Evolutionary conservation across 2,797 vertebrate species (phyloP), one percentile per base, ranked within the genome.

Genomic region (Sebastes diploproa): DNA sequence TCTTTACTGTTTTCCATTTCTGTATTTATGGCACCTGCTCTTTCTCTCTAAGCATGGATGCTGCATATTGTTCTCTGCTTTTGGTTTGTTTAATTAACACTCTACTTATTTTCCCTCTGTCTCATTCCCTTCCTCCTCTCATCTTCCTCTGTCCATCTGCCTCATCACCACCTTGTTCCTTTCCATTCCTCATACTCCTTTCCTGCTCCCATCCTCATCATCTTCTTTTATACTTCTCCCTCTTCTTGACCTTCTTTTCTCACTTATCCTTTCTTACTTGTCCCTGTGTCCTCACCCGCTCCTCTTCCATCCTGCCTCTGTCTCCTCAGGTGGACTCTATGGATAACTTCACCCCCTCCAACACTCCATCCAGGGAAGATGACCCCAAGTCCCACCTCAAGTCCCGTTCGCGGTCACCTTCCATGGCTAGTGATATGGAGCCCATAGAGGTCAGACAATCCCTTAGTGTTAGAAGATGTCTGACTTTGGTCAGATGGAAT

Each of bases 321-420:
- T 52, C 54, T 71, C 89, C 64, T 68, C 94, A 98, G 97, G 95
- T 97, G 92, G 96, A 98, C 93, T 98, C 97, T 0, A 93, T 97
- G 90, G 97, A 98, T 89, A 97, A 96, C 92, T 98, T 97, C 90
- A 98, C 97, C 2, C 94, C 96, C 68, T 97, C 96, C 92, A 98
- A 97, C 94, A 97, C 97, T 46, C 96, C 96, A 9, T 97, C 97
- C 27, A 88, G 96, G 85, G 97, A 97, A 78, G 96, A 96, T 63
- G 97, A 97, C 81, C 90, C 95, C 63, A 97, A 97, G 91, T 95
- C 95, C 91, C 96, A 96, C 85, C 94, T 95, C 77, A 96, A 97
- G 92, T 95, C 96, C 68, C 96, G 97, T 86, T 97, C 97, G 3
- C 96, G 96, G 58, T 98, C 97, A 25, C 97, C 97, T 72, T 98